phyloP scores from a whole-genome alignment of 2,113 vertebrate genomes.

The Brachirus orientalis region DNA sequence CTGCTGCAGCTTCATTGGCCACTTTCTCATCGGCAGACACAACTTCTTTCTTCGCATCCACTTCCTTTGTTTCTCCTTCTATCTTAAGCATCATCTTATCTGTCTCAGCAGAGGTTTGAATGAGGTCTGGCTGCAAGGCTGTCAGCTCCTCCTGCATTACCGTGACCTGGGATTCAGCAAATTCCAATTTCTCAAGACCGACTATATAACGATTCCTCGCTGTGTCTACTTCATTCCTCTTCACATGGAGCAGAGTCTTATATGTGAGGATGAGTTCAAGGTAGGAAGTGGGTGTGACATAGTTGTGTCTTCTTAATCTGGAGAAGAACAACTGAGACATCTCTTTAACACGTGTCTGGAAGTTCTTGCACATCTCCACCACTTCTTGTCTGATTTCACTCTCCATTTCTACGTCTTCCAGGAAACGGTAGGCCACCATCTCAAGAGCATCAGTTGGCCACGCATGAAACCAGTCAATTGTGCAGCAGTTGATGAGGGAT shows the following conservation, averaged over 20 bases:
- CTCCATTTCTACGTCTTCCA: slow-evolving; percentile 90
- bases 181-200: slow-evolving; percentile 91
- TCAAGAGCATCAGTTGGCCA: slow-evolving; percentile 95
- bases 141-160: slow-evolving; percentile 92
- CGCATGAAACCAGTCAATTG: slow-evolving; percentile 95
- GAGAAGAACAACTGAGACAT: slow-evolving; percentile 85
- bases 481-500: slow-evolving; percentile 95
- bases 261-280: slow-evolving; percentile 93
- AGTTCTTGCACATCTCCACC: slow-evolving; percentile 91
- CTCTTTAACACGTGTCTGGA: slow-evolving; percentile 87
- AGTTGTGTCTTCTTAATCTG: slow-evolving; percentile 88
- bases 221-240: slow-evolving; percentile 87
- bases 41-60: slow-evolving; percentile 89
- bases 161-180: slow-evolving; percentile 90
- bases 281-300: slow-evolving; percentile 94
- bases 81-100: slow-evolving; percentile 91
- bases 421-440: slow-evolving; percentile 93
- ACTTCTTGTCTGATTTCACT: slow-evolving; percentile 83
- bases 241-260: slow-evolving; percentile 85
- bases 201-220: slow-evolving; percentile 87
- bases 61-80: slow-evolving; percentile 87
- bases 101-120: slow-evolving; percentile 88
- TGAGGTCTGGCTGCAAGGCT: slow-evolving; percentile 89
- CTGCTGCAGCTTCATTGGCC: slow-evolving; percentile 88
- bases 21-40: slow-evolving; percentile 91